Evolutionary conservation across 1,140 invertebrate species (phyloP).

Genomic region (Solenopsis invicta): DNA sequence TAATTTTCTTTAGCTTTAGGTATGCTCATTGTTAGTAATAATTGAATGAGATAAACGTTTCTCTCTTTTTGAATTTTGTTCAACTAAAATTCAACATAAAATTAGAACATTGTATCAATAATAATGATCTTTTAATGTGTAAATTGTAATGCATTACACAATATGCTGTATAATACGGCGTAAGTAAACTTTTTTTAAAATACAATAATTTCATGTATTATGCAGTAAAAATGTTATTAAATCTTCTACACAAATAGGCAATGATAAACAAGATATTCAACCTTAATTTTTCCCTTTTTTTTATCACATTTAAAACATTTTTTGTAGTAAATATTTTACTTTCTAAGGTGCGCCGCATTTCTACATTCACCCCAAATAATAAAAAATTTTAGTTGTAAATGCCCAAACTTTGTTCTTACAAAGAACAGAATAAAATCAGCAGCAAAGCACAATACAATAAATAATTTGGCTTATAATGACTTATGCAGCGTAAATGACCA

Average conservation of each 20-base stretch:
- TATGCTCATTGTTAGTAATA: not conserved
- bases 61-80: not conserved
- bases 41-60: not conserved
- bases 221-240: not conserved
- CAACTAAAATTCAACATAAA: not conserved
- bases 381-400: too few species aligned
- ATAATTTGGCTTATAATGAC: too few species aligned
- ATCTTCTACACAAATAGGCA: not conserved
- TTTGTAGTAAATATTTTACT: too few species aligned
- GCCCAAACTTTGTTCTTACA: too few species aligned
- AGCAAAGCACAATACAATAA: too few species aligned
- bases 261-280: not conserved
- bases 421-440: too few species aligned
- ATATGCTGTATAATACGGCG: not conserved
- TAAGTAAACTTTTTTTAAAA: not conserved
- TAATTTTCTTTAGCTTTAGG: not conserved
- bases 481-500: too few species aligned
- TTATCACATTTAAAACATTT: not conserved
- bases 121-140: not conserved
- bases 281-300: not conserved
- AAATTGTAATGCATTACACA: not conserved
- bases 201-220: not conserved
- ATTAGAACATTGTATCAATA: not conserved
- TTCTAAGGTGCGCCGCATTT: too few species aligned
- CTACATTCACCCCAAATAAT: too few species aligned